Base-by-base conservation (phyloP, 2,113 vertebrate genomes). In the Otus sunia region DNA sequence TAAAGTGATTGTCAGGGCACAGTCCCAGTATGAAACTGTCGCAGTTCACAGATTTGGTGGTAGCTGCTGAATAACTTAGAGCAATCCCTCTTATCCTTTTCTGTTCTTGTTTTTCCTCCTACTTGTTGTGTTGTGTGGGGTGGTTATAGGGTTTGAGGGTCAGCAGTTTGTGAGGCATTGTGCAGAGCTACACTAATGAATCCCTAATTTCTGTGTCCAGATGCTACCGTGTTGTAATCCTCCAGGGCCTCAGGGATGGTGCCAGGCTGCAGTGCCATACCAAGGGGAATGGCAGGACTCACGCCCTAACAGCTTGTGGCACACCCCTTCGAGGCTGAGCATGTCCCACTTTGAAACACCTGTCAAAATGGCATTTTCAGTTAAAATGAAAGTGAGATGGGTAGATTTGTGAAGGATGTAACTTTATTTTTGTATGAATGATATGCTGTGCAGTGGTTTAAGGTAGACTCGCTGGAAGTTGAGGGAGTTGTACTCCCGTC, bases 221-320 rank as follows among this genome's bases (percentile, higher is more conserved):
- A 7, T 91, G 49, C 34, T 81, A 21, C 60, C 3, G 5, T 18
- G 2, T 32, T 25, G 11, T 53, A 36, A 2, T 64, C 36, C 37
- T 41, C 12, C 27, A n/a, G 12, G 37, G 16, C 12, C 32, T 49
- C 1, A 0, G 55, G 8, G 6, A 4, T 49, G 12, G 1, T 45
- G 58, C 14, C 43, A 20, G 32, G 37, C 67, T 58, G 45, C 34
- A 34, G 55, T 17, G 22, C 32, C 0, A 0, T 12, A 2, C 30
- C 16, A 34, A 32, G 16, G 0, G 5, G 73, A 53, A 5, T 0
- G 1, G 22, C 32, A 43, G 50, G 34, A 30, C 34, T 69, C 14
- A 5, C 7, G 1, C 32, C 34, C 15, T 8, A 36, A 15, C 23
- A 63, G 66, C 80, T 41, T 5, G 1, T 52, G 75, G 10, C 41